Conservation (phyloP, 2,797 vertebrate species). For the Anguilla obscura region DNA sequence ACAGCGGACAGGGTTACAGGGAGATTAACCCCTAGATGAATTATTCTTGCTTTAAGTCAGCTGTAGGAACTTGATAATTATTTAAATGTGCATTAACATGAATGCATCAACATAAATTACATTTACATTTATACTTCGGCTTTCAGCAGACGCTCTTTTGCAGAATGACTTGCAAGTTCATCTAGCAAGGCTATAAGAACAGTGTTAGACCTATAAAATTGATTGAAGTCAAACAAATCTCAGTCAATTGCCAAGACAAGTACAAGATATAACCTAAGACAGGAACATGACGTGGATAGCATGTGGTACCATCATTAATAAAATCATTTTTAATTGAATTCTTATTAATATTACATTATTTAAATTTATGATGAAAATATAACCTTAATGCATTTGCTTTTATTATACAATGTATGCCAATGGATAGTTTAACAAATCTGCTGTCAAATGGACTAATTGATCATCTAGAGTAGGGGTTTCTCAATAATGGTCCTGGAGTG, state of each 20-base stretch:
- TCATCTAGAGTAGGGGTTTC: neutral
- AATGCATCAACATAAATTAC: neutral
- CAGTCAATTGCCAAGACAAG: neutral
- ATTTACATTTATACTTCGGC: neutral
- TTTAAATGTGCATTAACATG: neutral
- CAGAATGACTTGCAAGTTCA: neutral
- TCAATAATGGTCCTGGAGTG: neutral
- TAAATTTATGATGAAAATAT: neutral
- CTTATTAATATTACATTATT: neutral
- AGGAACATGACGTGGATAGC: neutral
- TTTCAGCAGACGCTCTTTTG: neutral
- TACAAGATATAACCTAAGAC: neutral
- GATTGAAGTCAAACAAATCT: neutral
- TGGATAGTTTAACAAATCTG: neutral
- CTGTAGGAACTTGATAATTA: neutral
- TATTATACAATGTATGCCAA: neutral
- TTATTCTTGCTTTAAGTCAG: neutral
- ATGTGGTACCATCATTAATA: neutral
- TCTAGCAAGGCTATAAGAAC: neutral
- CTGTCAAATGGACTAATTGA: neutral
- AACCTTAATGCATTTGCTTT: neutral
- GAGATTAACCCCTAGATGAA: neutral
- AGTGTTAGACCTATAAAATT: conserved; percentile 5
- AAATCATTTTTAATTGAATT: neutral
- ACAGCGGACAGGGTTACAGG: neutral